Percentiles rank a stretch among this genome's conserved stretches.
Evolutionary conservation across 2,113 vertebrate species (phyloP).

Genomic region (Dasyurus viverrinus): DNA sequence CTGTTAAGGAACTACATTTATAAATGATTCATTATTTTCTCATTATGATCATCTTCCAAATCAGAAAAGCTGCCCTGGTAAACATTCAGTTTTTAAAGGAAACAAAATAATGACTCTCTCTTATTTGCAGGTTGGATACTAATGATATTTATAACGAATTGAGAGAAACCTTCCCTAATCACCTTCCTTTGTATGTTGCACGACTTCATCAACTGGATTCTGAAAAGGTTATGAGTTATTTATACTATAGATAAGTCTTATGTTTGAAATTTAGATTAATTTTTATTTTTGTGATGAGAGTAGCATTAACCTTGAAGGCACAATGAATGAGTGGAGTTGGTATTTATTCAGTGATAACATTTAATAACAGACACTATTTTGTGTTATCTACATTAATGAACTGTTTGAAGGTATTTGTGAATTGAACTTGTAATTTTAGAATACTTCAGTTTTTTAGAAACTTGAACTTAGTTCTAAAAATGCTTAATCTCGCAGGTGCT

Average conservation of each 20-base stretch:
- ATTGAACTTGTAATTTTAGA: background rate
- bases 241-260: conserved; percentile 1
- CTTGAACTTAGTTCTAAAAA: background rate
- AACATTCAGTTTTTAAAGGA: conserved; percentile 33
- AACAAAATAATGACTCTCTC: conserved; percentile 55
- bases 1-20: background rate
- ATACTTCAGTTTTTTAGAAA: background rate
- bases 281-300: background rate
- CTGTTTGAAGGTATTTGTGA: background rate
- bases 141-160: conserved; percentile 92
- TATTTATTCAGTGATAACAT: background rate
- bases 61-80: background rate
- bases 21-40: background rate
- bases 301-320: background rate
- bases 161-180: conserved; percentile 91
- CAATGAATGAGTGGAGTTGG: background rate
- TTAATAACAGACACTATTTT: background rate
- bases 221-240: conserved; percentile 90
- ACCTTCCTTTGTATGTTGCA: conserved; percentile 96
- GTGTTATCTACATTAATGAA: background rate
- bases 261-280: background rate
- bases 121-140: conserved; percentile 90
- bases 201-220: conserved; percentile 97
- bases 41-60: background rate
- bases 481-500: background rate